Conservation (phyloP, 2,888 invertebrate genomes). For the Nipponacmea schrenckii region DNA sequence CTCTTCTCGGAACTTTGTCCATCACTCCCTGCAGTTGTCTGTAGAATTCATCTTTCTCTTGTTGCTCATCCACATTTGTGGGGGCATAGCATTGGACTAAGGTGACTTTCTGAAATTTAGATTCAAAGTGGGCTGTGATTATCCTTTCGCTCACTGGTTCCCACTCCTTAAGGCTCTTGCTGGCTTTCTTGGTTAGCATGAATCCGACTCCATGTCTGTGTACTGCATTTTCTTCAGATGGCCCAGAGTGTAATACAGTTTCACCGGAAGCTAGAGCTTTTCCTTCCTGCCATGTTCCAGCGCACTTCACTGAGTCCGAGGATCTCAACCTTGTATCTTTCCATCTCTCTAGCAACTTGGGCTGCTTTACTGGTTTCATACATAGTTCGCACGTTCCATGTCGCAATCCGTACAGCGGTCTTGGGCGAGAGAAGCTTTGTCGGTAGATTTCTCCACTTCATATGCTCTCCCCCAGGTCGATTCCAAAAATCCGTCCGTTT, state of each 20-base stretch:
- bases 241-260: slow-evolving; percentile 15
- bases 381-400: slow-evolving; percentile 18
- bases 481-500: slow-evolving; percentile 7
- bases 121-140: slow-evolving; percentile 8
- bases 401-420: slow-evolving; percentile 14
- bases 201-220: slow-evolving; percentile 19
- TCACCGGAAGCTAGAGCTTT: slow-evolving; percentile 6
- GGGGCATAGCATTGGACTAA: slow-evolving; percentile 11
- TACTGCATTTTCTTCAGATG: slow-evolving; percentile 15
- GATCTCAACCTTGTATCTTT: slow-evolving; percentile 12
- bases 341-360: slow-evolving; percentile 12
- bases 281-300: slow-evolving; percentile 15
- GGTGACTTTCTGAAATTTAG: slow-evolving; percentile 17
- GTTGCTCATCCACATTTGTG: slow-evolving; percentile 9
- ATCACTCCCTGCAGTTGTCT: not conserved
- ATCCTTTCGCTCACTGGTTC: slow-evolving; percentile 14
- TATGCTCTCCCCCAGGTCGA: slow-evolving; percentile 16
- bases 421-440: too few species aligned
- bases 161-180: not conserved
- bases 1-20: not conserved
- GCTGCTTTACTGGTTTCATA: slow-evolving; percentile 20
- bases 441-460: slow-evolving; percentile 11
- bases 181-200: slow-evolving; percentile 5
- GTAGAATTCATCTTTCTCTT: slow-evolving; percentile 8
- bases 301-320: slow-evolving; percentile 16